Evolutionary conservation across 2,113 vertebrate species (phyloP).

Genomic region (Sclerurus mexicanus): DNA sequence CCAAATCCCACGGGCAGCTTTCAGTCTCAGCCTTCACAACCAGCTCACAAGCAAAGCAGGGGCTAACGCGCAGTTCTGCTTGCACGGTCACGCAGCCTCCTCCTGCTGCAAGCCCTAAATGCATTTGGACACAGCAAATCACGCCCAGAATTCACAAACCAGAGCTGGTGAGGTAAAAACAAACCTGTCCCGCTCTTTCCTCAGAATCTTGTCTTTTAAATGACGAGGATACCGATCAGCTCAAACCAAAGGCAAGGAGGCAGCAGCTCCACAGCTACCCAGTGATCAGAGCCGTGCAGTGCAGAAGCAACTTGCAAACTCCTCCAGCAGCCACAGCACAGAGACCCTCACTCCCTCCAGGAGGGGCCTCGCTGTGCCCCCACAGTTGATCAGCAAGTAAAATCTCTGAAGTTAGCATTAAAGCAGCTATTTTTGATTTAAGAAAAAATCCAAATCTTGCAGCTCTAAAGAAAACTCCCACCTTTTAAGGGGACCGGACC

Average conservation of each 20-base stretch:
- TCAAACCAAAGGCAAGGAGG: background rate
- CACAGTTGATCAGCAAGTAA: background rate
- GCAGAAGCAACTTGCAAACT: background rate
- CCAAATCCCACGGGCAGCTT: background rate
- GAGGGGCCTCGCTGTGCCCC: background rate
- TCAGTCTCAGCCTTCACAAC: background rate
- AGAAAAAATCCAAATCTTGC: background rate
- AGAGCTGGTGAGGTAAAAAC: accelerated
- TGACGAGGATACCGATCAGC: accelerated
- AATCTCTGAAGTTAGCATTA: background rate
- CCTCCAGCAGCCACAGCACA: background rate
- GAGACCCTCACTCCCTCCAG: background rate
- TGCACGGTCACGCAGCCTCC: background rate
- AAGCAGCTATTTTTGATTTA: background rate
- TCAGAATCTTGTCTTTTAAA: background rate
- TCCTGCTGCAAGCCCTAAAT: background rate
- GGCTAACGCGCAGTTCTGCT: background rate
- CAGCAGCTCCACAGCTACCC: accelerated
- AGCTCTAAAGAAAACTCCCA: background rate
- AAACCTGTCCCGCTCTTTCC: background rate
- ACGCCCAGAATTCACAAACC: background rate
- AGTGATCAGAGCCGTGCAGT: background rate
- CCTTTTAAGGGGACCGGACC: background rate
- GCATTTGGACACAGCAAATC: background rate
- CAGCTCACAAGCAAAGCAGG: background rate